A percentile compares a stretch with the other conserved stretches of the same genome.
Evolutionary conservation across 2,797 vertebrate species (phyloP).

Genomic region (Pempheris klunzingeri): DNA sequence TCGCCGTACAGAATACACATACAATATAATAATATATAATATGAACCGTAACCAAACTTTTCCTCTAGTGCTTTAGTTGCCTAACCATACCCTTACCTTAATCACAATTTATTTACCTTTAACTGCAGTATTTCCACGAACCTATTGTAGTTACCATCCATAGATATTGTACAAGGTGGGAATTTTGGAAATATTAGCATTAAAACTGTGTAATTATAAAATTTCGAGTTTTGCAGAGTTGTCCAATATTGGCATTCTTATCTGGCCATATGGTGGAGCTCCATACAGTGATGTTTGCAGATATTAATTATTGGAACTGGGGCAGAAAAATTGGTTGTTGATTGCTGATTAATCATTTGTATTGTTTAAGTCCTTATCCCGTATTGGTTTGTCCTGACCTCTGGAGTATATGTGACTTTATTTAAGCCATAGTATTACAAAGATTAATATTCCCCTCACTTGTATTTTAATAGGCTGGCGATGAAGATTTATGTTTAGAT

Average conservation of each 20-base stretch:
- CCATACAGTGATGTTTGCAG: neutral
- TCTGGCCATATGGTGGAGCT: neutral
- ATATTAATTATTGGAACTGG: neutral
- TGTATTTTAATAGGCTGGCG: slow-evolving; percentile 1
- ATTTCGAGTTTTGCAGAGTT: neutral
- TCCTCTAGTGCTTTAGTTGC: too few relatives aligned
- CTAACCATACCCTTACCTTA: neutral
- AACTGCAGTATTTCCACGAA: neutral
- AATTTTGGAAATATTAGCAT: neutral
- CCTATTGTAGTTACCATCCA: neutral
- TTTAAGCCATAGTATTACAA: neutral
- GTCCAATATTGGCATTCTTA: neutral
- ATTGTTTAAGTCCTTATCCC: neutral
- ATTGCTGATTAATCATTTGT: neutral
- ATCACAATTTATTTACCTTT: too few relatives aligned
- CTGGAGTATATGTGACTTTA: neutral
- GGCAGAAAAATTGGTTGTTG: neutral
- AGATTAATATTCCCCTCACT: neutral
- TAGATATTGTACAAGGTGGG: neutral
- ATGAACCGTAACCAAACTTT: too few relatives aligned
- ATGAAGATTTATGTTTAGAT: slow-evolving; percentile 14
- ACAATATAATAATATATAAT: too few relatives aligned
- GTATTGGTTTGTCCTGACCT: neutral
- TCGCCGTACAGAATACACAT: too few relatives aligned
- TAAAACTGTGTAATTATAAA: neutral